Evolutionary conservation across 2,797 vertebrate species (phyloP).

Genomic region (Sebastolobus altivelis): DNA sequence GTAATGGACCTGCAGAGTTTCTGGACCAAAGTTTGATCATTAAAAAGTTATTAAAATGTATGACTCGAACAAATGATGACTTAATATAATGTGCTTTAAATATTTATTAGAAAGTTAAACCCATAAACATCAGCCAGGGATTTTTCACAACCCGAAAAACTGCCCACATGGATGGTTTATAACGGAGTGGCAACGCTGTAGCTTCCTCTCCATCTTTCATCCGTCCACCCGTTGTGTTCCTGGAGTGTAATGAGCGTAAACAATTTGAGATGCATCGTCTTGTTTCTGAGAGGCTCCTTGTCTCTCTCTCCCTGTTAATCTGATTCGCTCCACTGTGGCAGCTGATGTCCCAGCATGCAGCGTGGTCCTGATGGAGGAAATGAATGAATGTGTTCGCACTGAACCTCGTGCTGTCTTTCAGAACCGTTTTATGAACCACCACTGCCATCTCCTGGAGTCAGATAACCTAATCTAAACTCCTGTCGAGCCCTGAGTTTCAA

Average conservation of each 20-base stretch:
- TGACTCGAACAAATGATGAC: background rate
- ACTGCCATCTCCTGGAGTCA: constrained; percentile 42
- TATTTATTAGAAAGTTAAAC: background rate
- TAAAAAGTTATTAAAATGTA: background rate
- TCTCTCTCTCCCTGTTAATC: background rate
- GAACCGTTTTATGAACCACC: background rate
- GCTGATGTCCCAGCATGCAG: background rate
- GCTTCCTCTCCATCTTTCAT: background rate
- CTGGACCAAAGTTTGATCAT: background rate
- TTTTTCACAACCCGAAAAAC: background rate
- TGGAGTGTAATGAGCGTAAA: background rate
- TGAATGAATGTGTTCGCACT: background rate
- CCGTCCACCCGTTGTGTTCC: background rate
- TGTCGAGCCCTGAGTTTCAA: background rate
- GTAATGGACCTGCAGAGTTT: background rate
- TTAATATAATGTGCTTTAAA: background rate
- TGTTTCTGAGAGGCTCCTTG: background rate
- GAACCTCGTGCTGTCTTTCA: background rate
- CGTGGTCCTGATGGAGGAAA: background rate
- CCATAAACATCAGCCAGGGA: background rate
- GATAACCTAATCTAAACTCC: background rate
- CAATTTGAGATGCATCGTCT: background rate
- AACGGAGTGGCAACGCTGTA: background rate
- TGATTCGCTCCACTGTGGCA: background rate
- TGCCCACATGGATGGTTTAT: background rate